Conservation (phyloP, 2,888 invertebrate genomes). For the Pterobdella sp. region DNA sequence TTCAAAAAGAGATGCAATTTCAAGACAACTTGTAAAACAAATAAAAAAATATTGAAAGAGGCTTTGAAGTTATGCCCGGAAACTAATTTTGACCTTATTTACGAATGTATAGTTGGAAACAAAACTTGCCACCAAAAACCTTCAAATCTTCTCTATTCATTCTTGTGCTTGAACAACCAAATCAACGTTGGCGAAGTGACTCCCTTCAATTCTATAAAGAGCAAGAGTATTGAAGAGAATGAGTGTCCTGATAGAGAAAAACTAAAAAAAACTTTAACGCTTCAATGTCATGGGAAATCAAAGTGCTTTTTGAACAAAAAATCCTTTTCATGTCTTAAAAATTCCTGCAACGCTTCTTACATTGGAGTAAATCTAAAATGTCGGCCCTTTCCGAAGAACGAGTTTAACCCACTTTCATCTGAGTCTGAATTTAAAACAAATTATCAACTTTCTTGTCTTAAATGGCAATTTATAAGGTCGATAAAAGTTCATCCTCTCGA, state of each 20-base stretch:
- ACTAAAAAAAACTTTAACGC: neutral
- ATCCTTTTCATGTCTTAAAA: neutral
- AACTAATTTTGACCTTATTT: neutral
- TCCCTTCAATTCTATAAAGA: neutral
- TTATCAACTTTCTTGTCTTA: neutral
- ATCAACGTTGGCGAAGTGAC: neutral
- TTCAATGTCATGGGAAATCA: neutral
- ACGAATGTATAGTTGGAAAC: neutral
- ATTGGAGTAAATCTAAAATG: neutral
- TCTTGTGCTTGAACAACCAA: slow-evolving; percentile 8
- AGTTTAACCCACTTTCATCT: neutral
- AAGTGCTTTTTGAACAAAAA: neutral
- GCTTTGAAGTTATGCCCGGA: neutral
- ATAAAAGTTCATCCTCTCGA: neutral
- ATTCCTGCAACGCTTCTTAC: neutral
- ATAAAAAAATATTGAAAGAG: neutral
- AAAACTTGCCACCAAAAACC: neutral
- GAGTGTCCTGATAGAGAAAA: neutral
- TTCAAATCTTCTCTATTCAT: neutral
- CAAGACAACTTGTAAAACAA: neutral
- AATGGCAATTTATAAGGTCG: neutral
- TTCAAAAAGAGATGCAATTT: neutral
- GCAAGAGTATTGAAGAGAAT: neutral
- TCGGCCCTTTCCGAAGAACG: neutral
- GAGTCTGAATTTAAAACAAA: neutral